Evolutionary conservation across 2,113 vertebrate species (phyloP).

Genomic region (Tragelaphus imberbis): DNA sequence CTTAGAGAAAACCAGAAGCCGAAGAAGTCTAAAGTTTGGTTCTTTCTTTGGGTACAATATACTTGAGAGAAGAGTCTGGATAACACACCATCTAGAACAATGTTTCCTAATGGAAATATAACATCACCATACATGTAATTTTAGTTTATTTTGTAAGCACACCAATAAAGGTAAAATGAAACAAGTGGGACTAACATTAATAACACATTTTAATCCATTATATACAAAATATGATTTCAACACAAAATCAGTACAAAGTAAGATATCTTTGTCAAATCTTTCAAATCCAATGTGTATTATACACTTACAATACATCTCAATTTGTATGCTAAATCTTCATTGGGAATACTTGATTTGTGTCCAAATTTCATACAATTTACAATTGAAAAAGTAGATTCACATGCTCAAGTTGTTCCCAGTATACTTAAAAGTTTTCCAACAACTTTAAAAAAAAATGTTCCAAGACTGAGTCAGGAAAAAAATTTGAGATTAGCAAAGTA

Average conservation of each 20-base stretch:
- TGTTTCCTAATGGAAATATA: neutral
- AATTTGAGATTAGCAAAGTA: neutral
- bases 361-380: neutral
- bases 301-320: neutral
- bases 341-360: neutral
- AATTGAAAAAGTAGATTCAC: neutral
- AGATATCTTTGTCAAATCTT: neutral
- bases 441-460: rapidly evolving
- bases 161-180: neutral
- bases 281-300: neutral
- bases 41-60: neutral
- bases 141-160: neutral
- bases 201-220: neutral
- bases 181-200: neutral
- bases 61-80: neutral
- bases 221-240: neutral
- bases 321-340: neutral
- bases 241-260: rapidly evolving
- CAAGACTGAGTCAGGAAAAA: neutral
- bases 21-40: neutral
- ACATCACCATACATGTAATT: neutral
- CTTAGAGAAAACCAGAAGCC: neutral
- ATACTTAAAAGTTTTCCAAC: neutral
- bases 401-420: neutral
- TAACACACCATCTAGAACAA: neutral